Evolutionary conservation across 2,797 vertebrate genomes (phyloP), one percentile per base, ranked within the genome.

Genomic region (Sebastes umbrosus): DNA sequence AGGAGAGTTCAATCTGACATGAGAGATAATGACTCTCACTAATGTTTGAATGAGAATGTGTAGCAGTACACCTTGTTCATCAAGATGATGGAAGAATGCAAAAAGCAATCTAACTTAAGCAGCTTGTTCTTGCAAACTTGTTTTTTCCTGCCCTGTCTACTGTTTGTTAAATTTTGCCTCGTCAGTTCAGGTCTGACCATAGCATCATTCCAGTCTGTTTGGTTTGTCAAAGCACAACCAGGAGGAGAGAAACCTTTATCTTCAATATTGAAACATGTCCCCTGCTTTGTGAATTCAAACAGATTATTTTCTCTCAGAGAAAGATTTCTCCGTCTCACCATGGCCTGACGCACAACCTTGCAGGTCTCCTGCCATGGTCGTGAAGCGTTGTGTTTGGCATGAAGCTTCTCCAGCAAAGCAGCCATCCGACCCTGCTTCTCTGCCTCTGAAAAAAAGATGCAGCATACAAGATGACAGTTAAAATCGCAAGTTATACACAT

Each of bases 311-410:
- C 11, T 43, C 10, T 36, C 54, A 18, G 1, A 50, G 11, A 60
- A 63, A 46, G 9, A 34, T 31, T n/a, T 54, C 2, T 65, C 14
- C 3, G 43, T 52, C 97, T 97, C 89, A 99, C 99, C 99, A 99
- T 99, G 78, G 98, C 97, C 91, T 99, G 98, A 31, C 98, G 97
- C 62, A 99, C 98, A 85, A 99, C 91, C 92, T 99, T 99, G 94
- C 96, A 96, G 80, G 98, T 99, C 90, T 99, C 99, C 92, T 97
- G 97, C 98, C 98, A 99, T 46, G 98, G 98, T 66, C 98, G 94
- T 43, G 97, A 95, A 67, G 97, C 97, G 77, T 96, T 98, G 95
- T 99, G 98, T 93, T 99, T 99, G 77, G 96, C 90, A 8, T 99
- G 98, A 55, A 99, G 97, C 79, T 94, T 96, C 91, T 99, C 98